These are phyloP conservation scores for Butorides virescens DNA, from an alignment of 2,113 vertebrate genomes.

Conservation along the genomic window DNA sequence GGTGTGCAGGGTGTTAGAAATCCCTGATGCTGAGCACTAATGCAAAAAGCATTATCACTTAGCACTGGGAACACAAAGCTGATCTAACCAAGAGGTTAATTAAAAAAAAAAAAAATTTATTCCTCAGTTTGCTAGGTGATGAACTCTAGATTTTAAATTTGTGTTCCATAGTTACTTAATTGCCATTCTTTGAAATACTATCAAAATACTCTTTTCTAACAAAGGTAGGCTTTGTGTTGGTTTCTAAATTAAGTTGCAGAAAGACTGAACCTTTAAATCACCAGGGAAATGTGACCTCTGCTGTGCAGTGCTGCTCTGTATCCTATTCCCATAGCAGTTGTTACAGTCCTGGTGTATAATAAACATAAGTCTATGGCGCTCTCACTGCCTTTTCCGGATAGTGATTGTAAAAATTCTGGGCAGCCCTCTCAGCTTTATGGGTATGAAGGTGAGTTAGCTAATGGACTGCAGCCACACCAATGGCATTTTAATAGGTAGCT, in stretches of 20 bases:
- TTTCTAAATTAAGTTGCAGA: constrained; percentile 61
- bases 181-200: constrained; percentile 24
- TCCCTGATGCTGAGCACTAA: not conserved
- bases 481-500: constrained; percentile 67
- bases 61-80: not conserved
- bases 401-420: constrained; percentile 63
- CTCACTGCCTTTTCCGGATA: constrained; percentile 49
- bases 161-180: not conserved
- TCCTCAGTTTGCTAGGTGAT: not conserved
- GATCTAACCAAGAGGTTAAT: not conserved
- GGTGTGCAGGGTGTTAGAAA: not conserved
- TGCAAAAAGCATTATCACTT: not conserved
- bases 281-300: constrained; percentile 54
- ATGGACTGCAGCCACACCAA: constrained; percentile 59
- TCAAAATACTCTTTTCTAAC: not conserved
- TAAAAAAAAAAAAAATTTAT: not conserved
- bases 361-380: not conserved
- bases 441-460: constrained; percentile 57
- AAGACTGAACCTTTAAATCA: constrained; percentile 52
- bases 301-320: constrained; percentile 9
- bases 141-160: constrained; percentile 21
- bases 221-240: constrained; percentile 34
- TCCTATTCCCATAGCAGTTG: constrained; percentile 45
- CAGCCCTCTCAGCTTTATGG: constrained; percentile 57
- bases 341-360: constrained; percentile 43